A percentile compares a stretch with the other conserved stretches of the same genome.
phyloP scores from a whole-genome alignment of 2,888 invertebrate species.

The Acronicta aceris region DNA sequence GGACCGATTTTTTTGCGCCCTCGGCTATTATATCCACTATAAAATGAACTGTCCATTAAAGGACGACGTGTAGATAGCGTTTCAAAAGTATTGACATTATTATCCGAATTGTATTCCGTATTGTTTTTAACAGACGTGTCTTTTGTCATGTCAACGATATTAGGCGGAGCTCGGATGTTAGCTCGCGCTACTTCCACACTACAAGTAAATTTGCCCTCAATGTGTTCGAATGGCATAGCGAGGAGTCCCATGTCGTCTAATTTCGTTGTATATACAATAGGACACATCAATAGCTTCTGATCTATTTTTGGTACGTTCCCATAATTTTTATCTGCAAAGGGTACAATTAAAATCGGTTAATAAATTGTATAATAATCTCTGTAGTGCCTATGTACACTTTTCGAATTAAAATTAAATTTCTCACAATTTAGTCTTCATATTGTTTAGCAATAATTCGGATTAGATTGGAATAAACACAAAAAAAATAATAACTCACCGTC shows the following conservation, averaged over 20 bases:
- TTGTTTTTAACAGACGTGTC: constrained; percentile 7
- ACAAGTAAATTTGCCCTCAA: constrained; percentile 53
- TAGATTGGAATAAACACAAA: no score
- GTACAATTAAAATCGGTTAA: not conserved
- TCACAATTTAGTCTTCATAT: no score
- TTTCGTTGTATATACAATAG: constrained; percentile 75
- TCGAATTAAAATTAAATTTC: no score
- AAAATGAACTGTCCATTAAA: no score
- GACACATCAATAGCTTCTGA: constrained; percentile 76
- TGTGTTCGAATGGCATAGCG: constrained; percentile 51
- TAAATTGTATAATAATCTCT: no score
- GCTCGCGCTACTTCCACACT: constrained; percentile 16
- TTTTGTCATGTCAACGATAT: constrained; percentile 25
- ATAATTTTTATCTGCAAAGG: constrained; percentile 25
- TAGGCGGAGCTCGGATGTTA: constrained; percentile 18
- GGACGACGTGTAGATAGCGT: not conserved
- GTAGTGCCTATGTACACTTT: no score
- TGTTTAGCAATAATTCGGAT: no score
- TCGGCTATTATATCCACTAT: not conserved
- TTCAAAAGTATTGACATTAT: not conserved
- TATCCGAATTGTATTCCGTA: not conserved
- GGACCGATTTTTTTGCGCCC: not conserved
- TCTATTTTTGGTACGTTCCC: constrained; percentile 68
- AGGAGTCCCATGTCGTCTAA: constrained; percentile 74
- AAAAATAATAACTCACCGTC: constrained; percentile 28